Evolutionary conservation across 2,113 vertebrate species (phyloP).

Genomic region (Carettochelys insculpta): DNA sequence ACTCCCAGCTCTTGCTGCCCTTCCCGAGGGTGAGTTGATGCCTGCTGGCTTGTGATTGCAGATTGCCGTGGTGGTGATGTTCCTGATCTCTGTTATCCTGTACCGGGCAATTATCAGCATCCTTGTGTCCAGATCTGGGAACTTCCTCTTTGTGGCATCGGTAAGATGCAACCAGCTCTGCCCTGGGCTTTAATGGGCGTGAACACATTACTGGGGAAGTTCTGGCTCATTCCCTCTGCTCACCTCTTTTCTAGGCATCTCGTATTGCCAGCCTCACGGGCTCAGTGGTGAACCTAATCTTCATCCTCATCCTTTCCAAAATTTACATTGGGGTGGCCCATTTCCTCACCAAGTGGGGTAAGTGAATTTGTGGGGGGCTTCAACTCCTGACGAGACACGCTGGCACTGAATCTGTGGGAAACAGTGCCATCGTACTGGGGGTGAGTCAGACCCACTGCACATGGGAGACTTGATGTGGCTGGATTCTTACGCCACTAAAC

Average conservation of each 20-base stretch:
- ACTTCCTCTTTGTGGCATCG: conserved; percentile 60
- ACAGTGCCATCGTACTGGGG: background rate
- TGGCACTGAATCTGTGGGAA: too few relatives aligned
- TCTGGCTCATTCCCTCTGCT: background rate
- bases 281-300: conserved; percentile 78
- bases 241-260: conserved; percentile 61
- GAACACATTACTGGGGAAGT: background rate
- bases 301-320: conserved; percentile 79
- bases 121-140: conserved; percentile 48
- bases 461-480: background rate
- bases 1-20: background rate
- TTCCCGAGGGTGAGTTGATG: background rate
- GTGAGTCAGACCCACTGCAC: background rate
- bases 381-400: too few relatives aligned
- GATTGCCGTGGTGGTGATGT: conserved; percentile 61
- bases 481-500: background rate
- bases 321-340: conserved; percentile 75
- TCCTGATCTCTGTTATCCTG: conserved; percentile 63
- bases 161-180: conserved; percentile 66
- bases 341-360: conserved; percentile 83
- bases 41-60: background rate
- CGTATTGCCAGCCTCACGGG: conserved; percentile 76
- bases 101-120: conserved; percentile 47
- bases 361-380: background rate
- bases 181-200: rapidly evolving